Evolutionary conservation across 1,140 invertebrate genomes (phyloP).

Genomic region (Periplaneta americana): DNA sequence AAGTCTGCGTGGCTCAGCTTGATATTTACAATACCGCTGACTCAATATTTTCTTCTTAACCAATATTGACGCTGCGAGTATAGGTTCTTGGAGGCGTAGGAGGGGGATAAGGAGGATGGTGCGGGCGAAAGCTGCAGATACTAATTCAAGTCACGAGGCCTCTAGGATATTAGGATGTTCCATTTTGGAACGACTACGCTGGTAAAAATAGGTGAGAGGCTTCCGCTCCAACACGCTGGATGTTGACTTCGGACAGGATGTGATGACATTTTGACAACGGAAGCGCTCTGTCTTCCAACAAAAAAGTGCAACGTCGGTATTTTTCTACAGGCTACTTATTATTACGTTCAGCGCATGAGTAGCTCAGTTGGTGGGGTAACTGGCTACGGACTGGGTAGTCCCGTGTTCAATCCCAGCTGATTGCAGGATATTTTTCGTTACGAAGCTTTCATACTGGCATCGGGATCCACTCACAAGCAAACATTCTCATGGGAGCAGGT

Average conservation of each 20-base stretch:
- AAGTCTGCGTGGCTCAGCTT: background rate
- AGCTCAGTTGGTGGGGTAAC: too few relatives aligned
- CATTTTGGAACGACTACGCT: background rate
- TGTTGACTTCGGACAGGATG: background rate
- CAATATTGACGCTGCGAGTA: background rate
- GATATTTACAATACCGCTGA: background rate
- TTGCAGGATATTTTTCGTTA: too few relatives aligned
- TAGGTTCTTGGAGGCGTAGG: background rate
- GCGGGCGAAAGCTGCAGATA: background rate
- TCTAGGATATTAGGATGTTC: background rate
- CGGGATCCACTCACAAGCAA: too few relatives aligned
- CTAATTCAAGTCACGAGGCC: background rate
- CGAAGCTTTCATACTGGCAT: too few relatives aligned
- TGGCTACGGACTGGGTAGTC: too few relatives aligned
- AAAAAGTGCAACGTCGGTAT: too few relatives aligned
- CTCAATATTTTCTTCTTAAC: background rate
- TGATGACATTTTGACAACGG: too few relatives aligned
- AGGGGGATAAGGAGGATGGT: background rate
- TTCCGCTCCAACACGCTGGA: background rate
- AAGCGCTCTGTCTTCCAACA: too few relatives aligned
- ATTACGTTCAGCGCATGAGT: too few relatives aligned
- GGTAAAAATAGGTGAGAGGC: background rate
- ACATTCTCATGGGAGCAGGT: too few relatives aligned
- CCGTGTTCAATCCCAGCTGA: too few relatives aligned
- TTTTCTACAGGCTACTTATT: too few relatives aligned